Conservation (phyloP, 2,113 vertebrate genomes). For the Tympanuchus pallidicinctus region DNA sequence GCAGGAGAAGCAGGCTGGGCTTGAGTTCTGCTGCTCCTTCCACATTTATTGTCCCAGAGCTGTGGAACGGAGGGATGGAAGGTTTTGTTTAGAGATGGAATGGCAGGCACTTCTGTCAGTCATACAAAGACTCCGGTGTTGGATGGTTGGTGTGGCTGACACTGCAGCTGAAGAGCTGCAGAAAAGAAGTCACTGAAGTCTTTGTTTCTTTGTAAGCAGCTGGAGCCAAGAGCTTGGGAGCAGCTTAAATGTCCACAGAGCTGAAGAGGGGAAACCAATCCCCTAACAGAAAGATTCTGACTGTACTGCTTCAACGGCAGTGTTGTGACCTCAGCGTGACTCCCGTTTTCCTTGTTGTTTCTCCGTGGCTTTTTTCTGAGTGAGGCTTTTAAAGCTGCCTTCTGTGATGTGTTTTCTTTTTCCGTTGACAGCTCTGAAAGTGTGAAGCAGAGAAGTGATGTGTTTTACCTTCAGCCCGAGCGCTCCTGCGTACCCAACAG, state of each 20-base stretch:
- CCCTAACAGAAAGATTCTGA: not conserved
- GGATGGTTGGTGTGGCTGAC: not conserved
- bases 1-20: not conserved
- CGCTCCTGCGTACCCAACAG: slow-evolving; percentile 96
- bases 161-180: accelerated
- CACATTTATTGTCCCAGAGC: not conserved
- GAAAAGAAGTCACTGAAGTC: not conserved
- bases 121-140: not conserved
- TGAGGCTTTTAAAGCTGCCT: not conserved
- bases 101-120: not conserved
- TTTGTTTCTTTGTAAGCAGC: not conserved
- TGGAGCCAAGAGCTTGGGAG: not conserved
- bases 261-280: not conserved
- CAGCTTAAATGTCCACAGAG: not conserved
- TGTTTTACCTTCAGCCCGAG: slow-evolving; percentile 96
- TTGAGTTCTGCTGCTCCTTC: not conserved
- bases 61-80: not conserved
- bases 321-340: not conserved
- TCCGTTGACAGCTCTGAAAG: slow-evolving; percentile 86
- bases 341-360: not conserved
- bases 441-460: slow-evolving; percentile 93
- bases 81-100: not conserved
- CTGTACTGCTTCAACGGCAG: not conserved
- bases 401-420: not conserved
- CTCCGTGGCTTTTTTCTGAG: not conserved